Evolutionary conservation across 2,888 invertebrate genomes (phyloP).

Genomic region (Cordilura impudica): DNA sequence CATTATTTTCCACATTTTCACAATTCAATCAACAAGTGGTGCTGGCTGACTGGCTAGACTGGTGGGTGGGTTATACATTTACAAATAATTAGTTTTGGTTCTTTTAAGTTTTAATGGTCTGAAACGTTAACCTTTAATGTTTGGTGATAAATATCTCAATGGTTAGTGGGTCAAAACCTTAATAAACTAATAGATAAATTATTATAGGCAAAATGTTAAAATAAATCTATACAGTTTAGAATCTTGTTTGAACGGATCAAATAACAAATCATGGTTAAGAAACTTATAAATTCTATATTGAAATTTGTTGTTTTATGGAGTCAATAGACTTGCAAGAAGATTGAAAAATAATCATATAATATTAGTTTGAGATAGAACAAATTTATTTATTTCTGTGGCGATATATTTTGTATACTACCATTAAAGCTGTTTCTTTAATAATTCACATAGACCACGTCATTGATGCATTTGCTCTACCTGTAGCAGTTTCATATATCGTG

Average conservation of each 20-base stretch:
- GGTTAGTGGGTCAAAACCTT: slow-evolving; percentile 40
- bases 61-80: slow-evolving; percentile 39
- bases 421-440: too few species aligned
- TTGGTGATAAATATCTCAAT: slow-evolving; percentile 39
- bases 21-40: slow-evolving; percentile 55
- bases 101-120: background rate
- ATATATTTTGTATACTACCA: too few species aligned
- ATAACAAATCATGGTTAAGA: background rate
- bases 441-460: too few species aligned
- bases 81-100: slow-evolving; percentile 16
- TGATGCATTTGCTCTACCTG: too few species aligned
- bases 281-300: background rate
- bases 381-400: too few species aligned
- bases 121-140: background rate
- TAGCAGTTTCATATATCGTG: too few species aligned
- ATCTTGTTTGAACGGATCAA: background rate
- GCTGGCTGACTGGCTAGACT: background rate
- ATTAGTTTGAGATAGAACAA: too few species aligned
- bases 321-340: too few species aligned
- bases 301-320: too few species aligned
- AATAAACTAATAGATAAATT: background rate
- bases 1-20: slow-evolving; percentile 32
- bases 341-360: too few species aligned
- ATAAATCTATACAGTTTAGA: background rate
- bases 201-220: slow-evolving; percentile 17